Percentiles rank a stretch among this genome's conserved stretches.
Conservation (phyloP, 35 echinoderm and acorn worm species). For the Nesometra sesokonis region DNA sequence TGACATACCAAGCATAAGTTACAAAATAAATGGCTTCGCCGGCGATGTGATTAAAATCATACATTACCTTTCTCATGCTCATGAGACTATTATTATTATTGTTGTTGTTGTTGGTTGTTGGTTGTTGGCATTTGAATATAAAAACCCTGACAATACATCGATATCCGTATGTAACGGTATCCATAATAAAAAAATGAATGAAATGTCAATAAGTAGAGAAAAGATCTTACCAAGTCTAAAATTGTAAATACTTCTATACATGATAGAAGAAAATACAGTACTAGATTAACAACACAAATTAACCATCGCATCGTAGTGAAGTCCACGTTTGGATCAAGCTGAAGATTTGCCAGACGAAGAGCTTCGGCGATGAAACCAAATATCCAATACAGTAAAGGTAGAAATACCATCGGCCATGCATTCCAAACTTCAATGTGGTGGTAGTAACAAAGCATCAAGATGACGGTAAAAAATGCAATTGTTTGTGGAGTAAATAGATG, state of each 20-base stretch:
- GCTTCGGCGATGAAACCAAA: constrained; percentile 33
- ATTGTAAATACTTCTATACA: background rate
- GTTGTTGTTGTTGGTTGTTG: too few species aligned
- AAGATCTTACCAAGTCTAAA: background rate
- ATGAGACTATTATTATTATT: too few species aligned
- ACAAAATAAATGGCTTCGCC: too few species aligned
- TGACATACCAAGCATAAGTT: too few species aligned
- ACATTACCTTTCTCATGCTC: too few species aligned
- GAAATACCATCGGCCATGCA: constrained; percentile 24
- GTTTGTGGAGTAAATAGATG: constrained; percentile 49
- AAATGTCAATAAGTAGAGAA: too few species aligned
- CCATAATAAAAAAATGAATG: too few species aligned
- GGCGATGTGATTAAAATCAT: too few species aligned
- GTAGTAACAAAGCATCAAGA: constrained; percentile 61
- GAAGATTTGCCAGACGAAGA: constrained; percentile 37
- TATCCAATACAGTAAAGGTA: constrained; percentile 64
- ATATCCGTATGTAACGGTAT: too few species aligned
- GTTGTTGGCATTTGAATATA: too few species aligned
- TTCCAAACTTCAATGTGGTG: constrained; percentile 77
- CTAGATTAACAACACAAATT: background rate
- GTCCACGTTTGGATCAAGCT: background rate
- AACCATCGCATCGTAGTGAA: background rate
- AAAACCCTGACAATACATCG: too few species aligned
- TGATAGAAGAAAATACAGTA: background rate
- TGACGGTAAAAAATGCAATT: constrained; percentile 12